Evolutionary conservation across 1,140 invertebrate genomes (phyloP).

Genomic region (Stenopsyche tienmushanensis): DNA sequence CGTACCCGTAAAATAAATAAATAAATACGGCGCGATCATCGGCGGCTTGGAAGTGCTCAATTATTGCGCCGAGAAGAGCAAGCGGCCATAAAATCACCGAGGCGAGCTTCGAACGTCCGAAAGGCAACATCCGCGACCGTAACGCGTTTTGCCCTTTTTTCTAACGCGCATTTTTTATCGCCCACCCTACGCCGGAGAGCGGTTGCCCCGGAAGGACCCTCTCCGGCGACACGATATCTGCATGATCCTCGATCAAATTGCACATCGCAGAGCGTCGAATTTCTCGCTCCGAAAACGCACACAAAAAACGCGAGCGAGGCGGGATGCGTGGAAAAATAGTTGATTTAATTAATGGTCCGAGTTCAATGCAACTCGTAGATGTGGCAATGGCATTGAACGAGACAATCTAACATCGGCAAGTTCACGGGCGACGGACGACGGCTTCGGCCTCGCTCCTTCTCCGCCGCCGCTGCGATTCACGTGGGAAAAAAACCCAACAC

Average conservation of each 20-base stretch:
- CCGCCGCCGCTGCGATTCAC: neutral
- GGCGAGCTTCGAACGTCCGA: too few species aligned
- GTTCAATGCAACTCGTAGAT: conserved; percentile 22
- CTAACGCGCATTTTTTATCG: too few species aligned
- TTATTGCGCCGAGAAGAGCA: too few species aligned
- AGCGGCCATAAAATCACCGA: too few species aligned
- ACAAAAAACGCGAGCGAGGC: neutral
- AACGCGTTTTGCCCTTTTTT: too few species aligned
- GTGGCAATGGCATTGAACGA: conserved; percentile 35
- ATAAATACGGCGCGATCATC: too few species aligned
- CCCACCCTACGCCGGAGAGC: too few species aligned
- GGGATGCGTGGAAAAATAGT: neutral
- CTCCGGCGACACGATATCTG: neutral
- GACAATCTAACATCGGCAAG: conserved; percentile 32
- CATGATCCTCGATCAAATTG: neutral
- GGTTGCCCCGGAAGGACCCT: neutral
- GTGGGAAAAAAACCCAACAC: neutral
- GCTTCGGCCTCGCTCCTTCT: neutral
- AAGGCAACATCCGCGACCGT: too few species aligned
- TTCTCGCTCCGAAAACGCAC: neutral
- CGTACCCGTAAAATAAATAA: too few species aligned
- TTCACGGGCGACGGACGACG: conserved; percentile 22
- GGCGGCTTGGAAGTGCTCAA: too few species aligned
- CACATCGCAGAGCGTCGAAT: neutral
- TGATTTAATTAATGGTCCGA: neutral